Conservation (phyloP, 2,113 vertebrate genomes). For the Sander lucioperca region DNA sequence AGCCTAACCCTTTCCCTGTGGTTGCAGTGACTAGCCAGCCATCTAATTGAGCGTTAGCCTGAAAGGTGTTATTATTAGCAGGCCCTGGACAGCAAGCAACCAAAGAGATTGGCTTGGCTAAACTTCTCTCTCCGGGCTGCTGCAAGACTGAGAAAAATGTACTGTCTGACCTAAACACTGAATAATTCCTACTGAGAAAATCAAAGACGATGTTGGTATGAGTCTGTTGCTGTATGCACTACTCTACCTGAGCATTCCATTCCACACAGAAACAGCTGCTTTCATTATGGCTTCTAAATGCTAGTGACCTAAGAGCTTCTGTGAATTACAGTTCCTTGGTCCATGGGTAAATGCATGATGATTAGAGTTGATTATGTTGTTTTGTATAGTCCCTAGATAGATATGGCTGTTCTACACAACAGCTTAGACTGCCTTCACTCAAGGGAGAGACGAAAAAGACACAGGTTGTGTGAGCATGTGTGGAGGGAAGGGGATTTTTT, state of each 20-base stretch:
- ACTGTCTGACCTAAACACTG: not conserved
- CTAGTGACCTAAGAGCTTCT: constrained; percentile 12
- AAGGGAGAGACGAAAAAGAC: constrained; percentile 19
- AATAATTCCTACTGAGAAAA: constrained; percentile 10
- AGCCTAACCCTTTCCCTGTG: constrained; percentile 48
- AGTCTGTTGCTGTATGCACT: constrained; percentile 12
- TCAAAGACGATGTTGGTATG: not conserved
- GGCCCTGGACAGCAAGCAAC: constrained; percentile 37
- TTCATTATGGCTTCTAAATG: constrained; percentile 7
- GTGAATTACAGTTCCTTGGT: constrained; percentile 20
- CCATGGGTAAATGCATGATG: constrained; percentile 23
- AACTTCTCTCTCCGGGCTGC: constrained; percentile 32
- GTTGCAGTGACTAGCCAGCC: constrained; percentile 49
- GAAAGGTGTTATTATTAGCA: constrained; percentile 53
- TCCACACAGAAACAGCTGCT: constrained; percentile 23
- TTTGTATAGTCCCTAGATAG: constrained; percentile 37
- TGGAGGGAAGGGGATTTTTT: not conserved
- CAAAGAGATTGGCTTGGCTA: constrained; percentile 40
- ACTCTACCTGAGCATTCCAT: constrained; percentile 4
- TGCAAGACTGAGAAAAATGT: not conserved
- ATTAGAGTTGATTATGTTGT: constrained; percentile 47
- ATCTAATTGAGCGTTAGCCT: constrained; percentile 58
- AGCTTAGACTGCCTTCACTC: constrained; percentile 47
- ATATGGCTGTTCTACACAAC: constrained; percentile 12
- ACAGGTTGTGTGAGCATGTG: not conserved